Conservation (phyloP, 2,113 vertebrate species). For the Andinoacara biseriatus region DNA sequence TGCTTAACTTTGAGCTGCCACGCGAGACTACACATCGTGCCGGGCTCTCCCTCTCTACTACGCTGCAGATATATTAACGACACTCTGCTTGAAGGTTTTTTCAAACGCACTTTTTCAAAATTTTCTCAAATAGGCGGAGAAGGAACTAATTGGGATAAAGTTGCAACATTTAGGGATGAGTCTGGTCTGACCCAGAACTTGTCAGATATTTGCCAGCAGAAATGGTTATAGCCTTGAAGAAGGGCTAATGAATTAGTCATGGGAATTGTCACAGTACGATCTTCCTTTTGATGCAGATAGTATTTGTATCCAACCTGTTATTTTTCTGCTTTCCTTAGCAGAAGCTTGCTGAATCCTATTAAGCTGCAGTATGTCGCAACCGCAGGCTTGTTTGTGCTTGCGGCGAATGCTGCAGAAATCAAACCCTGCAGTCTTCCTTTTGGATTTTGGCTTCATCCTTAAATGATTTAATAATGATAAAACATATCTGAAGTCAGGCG, state of each 20-base stretch:
- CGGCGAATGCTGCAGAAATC: slow-evolving; percentile 44
- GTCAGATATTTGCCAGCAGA: slow-evolving; percentile 23
- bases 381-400: slow-evolving; percentile 64
- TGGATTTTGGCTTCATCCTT: slow-evolving; percentile 31
- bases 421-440: slow-evolving; percentile 35
- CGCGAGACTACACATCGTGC: not conserved
- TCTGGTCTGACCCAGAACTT: slow-evolving; percentile 13
- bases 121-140: slow-evolving; percentile 19
- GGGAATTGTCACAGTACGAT: not conserved
- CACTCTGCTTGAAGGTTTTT: slow-evolving; percentile 43
- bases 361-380: slow-evolving; percentile 57
- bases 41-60: slow-evolving; percentile 13
- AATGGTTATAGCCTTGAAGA: not conserved
- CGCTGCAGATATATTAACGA: slow-evolving; percentile 29
- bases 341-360: slow-evolving; percentile 31
- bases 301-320: slow-evolving; percentile 19
- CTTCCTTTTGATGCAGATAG: slow-evolving; percentile 16
- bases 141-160: slow-evolving; percentile 54
- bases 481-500: not conserved
- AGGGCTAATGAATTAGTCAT: slow-evolving; percentile 28
- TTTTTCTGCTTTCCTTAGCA: not conserved
- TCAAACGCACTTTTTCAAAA: not conserved
- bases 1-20: slow-evolving; percentile 10
- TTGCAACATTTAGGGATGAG: slow-evolving; percentile 38
- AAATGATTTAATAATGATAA: slow-evolving; percentile 44